Evolutionary conservation across 2,797 vertebrate species (phyloP).

Genomic region (Macropus fuliginosus): DNA sequence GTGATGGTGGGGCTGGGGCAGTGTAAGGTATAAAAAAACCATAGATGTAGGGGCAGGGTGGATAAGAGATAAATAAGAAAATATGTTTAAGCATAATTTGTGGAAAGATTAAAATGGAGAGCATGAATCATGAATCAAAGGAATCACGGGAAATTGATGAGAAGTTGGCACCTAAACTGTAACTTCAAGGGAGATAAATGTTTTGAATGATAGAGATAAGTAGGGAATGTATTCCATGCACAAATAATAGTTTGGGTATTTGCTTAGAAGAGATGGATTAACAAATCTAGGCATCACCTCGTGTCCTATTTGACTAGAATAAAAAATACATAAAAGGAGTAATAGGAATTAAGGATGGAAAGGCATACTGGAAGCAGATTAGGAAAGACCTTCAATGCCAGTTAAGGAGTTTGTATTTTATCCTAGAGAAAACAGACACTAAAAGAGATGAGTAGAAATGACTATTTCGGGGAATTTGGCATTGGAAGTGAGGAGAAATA

Average conservation of each 20-base stretch:
- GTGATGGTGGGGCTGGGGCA: neutral
- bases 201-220: neutral
- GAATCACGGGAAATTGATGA: neutral
- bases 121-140: neutral
- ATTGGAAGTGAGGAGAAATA: neutral
- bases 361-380: neutral
- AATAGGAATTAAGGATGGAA: neutral
- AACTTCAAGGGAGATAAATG: neutral
- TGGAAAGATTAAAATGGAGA: neutral
- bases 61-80: neutral
- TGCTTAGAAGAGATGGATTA: neutral
- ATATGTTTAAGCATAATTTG: neutral
- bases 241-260: neutral
- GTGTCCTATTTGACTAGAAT: neutral
- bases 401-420: too few species aligned
- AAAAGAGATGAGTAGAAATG: neutral
- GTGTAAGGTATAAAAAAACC: neutral
- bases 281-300: neutral
- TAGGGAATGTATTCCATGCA: neutral
- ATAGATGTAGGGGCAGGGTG: neutral
- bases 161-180: neutral
- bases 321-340: neutral
- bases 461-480: neutral
- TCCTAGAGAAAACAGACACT: neutral
- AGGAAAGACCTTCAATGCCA: neutral